These are phyloP conservation scores for Argyresthia goedartella DNA, from an alignment of 2,888 invertebrate species.

Conservation along the genomic window DNA sequence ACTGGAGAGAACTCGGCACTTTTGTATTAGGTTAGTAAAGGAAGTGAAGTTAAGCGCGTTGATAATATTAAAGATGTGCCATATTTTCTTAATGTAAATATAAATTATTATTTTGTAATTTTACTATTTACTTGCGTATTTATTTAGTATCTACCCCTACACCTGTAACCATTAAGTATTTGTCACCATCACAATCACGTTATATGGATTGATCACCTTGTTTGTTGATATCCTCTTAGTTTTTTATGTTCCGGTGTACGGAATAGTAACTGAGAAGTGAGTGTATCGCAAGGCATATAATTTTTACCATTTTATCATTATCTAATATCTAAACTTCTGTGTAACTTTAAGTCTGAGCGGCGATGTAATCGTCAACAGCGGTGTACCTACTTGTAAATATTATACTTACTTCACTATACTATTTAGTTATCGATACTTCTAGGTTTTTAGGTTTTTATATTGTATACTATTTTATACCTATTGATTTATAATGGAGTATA, in stretches of 20 bases:
- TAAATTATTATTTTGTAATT: conserved; percentile 54
- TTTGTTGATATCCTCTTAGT: conserved; percentile 66
- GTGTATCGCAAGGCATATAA: background rate
- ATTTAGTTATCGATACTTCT: conserved; percentile 17
- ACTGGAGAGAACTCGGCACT: background rate
- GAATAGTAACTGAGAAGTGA: conserved; percentile 5
- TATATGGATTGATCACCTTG: conserved; percentile 46
- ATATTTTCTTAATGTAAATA: conserved; percentile 70
- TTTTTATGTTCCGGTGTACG: conserved; percentile 13
- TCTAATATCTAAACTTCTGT: too few species aligned
- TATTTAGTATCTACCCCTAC: conserved; percentile 33
- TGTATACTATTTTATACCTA: conserved; percentile 34
- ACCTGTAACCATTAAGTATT: background rate
- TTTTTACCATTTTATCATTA: conserved; percentile 16
- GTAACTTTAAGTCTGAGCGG: conserved; percentile 15
- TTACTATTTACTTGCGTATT: conserved; percentile 56
- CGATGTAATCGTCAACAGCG: conserved; percentile 18
- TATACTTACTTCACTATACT: conserved; percentile 15
- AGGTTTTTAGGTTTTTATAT: conserved; percentile 27
- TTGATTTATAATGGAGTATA: conserved; percentile 27
- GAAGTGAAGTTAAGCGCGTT: conserved; percentile 41
- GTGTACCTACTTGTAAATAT: conserved; percentile 24
- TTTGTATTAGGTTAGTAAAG: background rate
- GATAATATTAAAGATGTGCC: conserved; percentile 60
- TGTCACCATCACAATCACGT: conserved; percentile 44